A percentile compares a stretch with the other conserved stretches of the same genome.
phyloP scores from a whole-genome alignment of 2,888 invertebrate genomes.

The Andrena bucephala region DNA sequence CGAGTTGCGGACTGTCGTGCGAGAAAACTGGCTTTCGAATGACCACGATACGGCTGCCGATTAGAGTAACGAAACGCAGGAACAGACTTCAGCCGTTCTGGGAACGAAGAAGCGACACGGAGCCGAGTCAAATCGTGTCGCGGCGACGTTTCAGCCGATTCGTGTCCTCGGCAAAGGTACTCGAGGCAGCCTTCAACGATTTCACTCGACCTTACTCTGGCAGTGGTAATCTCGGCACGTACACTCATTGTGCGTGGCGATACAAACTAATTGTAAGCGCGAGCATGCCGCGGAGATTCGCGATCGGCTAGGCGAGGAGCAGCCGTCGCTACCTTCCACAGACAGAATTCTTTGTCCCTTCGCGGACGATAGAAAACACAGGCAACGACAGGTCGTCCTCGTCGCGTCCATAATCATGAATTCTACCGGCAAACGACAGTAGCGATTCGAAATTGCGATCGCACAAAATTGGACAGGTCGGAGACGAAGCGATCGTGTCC shows the following conservation, averaged over 20 bases:
- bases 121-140: background rate
- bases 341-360: background rate
- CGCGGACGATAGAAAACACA: background rate
- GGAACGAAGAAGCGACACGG: background rate
- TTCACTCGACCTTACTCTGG: conserved; percentile 18
- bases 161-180: background rate
- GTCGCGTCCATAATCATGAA: background rate
- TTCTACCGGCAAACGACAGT: background rate
- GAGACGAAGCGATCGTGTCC: conserved; percentile 22
- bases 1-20: conserved; percentile 7
- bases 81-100: background rate
- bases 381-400: background rate
- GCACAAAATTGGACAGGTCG: conserved; percentile 16
- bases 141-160: background rate
- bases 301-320: background rate
- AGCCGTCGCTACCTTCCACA: background rate
- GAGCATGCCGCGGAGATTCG: conserved; percentile 17
- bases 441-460: conserved; percentile 9
- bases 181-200: background rate
- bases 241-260: conserved; percentile 4
- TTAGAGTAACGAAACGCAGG: background rate
- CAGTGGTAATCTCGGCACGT: conserved; percentile 6
- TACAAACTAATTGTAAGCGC: conserved; percentile 6
- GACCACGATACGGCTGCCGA: background rate
- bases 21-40: conserved; percentile 7